phyloP scores from a whole-genome alignment of 64 coral and sea anemone genomes.

The Dendrophyllia cribrosa region DNA sequence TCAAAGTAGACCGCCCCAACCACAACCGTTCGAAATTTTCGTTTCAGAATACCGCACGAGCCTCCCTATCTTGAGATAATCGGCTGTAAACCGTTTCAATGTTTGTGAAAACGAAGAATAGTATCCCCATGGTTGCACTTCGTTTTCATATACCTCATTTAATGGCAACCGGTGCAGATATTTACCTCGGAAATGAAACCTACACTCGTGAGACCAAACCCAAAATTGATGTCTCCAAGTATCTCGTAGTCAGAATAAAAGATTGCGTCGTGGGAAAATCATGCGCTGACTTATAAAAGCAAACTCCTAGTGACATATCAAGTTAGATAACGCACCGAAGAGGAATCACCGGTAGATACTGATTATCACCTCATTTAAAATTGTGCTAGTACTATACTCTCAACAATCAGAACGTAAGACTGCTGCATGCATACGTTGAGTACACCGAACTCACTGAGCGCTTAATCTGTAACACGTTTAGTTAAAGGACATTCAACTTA shows the following conservation, averaged over 20 bases:
- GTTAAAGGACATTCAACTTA: background rate
- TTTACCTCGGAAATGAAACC: background rate
- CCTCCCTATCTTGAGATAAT: conserved; percentile 22
- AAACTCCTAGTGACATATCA: background rate
- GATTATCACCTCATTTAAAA: background rate
- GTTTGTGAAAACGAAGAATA: background rate
- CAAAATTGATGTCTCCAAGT: background rate
- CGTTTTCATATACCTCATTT: background rate
- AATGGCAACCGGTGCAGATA: background rate
- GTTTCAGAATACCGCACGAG: conserved; percentile 6
- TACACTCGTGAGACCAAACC: background rate
- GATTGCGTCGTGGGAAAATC: background rate
- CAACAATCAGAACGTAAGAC: background rate
- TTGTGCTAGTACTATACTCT: background rate
- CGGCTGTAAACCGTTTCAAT: background rate
- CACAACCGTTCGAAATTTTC: background rate
- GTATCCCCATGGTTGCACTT: background rate
- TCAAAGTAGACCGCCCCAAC: conserved; percentile 39
- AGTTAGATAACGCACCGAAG: background rate
- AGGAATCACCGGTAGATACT: background rate
- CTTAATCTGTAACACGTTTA: background rate
- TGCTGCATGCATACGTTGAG: no score
- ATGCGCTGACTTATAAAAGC: background rate
- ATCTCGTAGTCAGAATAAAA: background rate
- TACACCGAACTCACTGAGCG: background rate